Evolutionary conservation across 2,113 vertebrate genomes (phyloP).

Genomic region (Campylorhamphus procurvoides): DNA sequence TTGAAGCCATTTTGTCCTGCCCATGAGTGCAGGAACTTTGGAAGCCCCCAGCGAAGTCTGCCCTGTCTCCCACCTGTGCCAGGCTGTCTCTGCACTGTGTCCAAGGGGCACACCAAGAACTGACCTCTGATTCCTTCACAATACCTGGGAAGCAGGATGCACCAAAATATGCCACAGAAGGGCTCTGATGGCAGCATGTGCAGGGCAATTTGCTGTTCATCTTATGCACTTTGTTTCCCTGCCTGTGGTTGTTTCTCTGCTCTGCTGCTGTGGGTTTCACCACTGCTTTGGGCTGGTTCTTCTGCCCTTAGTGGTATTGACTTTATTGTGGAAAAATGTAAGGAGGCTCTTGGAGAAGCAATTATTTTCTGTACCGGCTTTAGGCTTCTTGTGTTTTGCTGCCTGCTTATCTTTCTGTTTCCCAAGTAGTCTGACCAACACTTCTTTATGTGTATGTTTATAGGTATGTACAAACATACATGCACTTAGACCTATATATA

Average conservation of each 20-base stretch:
- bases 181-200: background rate
- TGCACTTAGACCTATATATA: background rate
- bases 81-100: background rate
- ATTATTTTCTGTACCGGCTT: background rate
- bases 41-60: background rate
- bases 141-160: background rate
- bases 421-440: background rate
- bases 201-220: background rate
- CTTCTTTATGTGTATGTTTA: background rate
- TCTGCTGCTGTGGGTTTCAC: background rate
- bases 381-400: background rate
- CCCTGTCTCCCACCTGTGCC: fast-evolving
- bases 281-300: background rate
- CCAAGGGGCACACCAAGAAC: background rate
- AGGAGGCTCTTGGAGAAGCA: background rate
- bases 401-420: background rate
- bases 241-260: background rate
- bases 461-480: background rate
- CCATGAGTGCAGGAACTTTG: background rate
- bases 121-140: background rate
- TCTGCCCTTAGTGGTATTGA: background rate
- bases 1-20: background rate
- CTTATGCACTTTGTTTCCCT: background rate
- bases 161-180: fast-evolving
- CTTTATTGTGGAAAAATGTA: background rate